Evolutionary conservation across 2,113 vertebrate species (phyloP), one percentile per base, ranked within the genome.

Genomic region (Apeltes quadracus): DNA sequence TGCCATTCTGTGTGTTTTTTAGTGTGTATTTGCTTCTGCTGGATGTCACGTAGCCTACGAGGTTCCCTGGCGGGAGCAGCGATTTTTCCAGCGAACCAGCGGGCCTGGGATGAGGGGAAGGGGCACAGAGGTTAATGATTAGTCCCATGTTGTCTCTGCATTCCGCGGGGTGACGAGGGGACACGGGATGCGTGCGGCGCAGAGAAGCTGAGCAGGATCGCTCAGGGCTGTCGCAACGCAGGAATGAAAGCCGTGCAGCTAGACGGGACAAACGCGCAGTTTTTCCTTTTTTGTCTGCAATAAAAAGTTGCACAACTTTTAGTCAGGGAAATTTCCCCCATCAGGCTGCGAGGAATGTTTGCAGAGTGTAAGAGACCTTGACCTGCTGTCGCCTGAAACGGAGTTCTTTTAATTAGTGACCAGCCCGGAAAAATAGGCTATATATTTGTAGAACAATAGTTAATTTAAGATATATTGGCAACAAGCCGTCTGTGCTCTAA

Each of bases 111-210:
- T 85, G 85, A 86, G 57, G 75, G 78, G 61, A 86, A 90, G 85
- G 83, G 85, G 76, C 82, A 73, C 78, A 84, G 86, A 89, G 92
- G 91, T 93, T 93, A 93, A 93, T 93, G 78, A 93, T 93, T 92
- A 92, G 88, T 93, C 91, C 90, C 88, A 90, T 88, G 90, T 88
- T 89, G 86, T 85, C 11, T 34, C 63, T 82, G 87, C 86, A 89
- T 91, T 90, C 85, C 82, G 73, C 22, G 63, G 84, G 78, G 88
- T 91, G 91, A 89, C 83, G 78, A 80, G 65, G 72, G 90, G 81
- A 78, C 78, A 88, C 90, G 90, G 89, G 88, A 85, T 81, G 80
- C 72, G 84, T 80, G 81, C 68, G 62, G 81, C 66, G 86, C 50
- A 66, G 38, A 62, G 75, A 61, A 46, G 69, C 56, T 61, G 61